Evolutionary conservation across 2,113 vertebrate genomes (phyloP).

Genomic region (Romanogobio albipinnatus): DNA sequence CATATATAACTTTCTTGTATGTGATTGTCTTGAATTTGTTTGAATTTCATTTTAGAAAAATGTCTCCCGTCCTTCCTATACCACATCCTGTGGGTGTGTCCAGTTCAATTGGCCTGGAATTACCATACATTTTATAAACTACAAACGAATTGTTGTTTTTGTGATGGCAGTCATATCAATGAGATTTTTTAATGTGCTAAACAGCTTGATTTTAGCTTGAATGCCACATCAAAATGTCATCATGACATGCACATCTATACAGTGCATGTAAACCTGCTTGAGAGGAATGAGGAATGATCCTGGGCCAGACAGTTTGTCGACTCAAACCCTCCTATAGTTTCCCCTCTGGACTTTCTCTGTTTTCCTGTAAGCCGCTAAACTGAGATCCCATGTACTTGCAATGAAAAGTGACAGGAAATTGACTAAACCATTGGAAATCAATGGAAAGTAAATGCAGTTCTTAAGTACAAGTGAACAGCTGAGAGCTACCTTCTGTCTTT

Average conservation of each 20-base stretch:
- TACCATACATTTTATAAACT: background rate
- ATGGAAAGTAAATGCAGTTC: conserved; percentile 98
- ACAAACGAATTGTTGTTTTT: background rate
- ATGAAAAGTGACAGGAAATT: conserved; percentile 99
- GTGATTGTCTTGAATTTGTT: background rate
- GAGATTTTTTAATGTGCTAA: background rate
- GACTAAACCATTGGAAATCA: conserved; percentile 99
- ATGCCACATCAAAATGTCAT: background rate
- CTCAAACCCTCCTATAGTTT: conserved; percentile 58
- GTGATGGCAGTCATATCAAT: background rate
- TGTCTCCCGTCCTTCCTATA: background rate
- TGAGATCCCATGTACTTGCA: conserved; percentile 95
- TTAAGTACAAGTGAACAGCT: conserved; percentile 99
- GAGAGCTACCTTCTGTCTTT: conserved; percentile 88
- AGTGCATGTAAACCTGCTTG: background rate
- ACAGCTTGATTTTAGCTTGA: background rate
- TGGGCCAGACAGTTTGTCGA: conserved; percentile 40
- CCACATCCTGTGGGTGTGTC: background rate
- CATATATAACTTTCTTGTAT: background rate
- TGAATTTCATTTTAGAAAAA: background rate
- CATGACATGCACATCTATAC: background rate
- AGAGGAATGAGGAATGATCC: conserved; percentile 21
- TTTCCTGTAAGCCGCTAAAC: conserved; percentile 88
- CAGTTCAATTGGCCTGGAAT: background rate
- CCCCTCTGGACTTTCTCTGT: conserved; percentile 72